Base-by-base conservation (phyloP, 1,140 invertebrate genomes). In the Agrilus planipennis region DNA sequence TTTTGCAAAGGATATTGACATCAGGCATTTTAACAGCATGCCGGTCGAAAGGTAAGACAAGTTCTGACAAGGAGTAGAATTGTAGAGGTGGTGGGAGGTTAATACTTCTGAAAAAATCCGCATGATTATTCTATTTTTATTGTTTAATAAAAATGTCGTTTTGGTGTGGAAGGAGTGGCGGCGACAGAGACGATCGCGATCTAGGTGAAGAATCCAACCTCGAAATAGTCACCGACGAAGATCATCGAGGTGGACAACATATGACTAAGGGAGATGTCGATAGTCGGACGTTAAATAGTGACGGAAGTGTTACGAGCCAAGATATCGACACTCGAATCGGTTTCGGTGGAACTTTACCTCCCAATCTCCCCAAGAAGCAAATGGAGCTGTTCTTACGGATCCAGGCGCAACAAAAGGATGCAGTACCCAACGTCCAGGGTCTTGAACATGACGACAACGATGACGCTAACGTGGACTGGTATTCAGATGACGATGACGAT, bases 401-500 rank as follows among this genome's bases (percentile, higher is more conserved):
- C 45, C 75, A 77, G 40, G 72, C 79, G 21, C 76, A 79, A 45
- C 77, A 82, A 47, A 62, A 73, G 40, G 66, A 72, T 31, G 55
- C 54, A 42, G 16, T 52, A 37, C 47, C 67, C 56, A 58, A 70
- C 62, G 58, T 58, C 55, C 41, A 66, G 17, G 14, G 37, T 16
- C n/a, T 19, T 11, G 18, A 31, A 12, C 6, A 36, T 9, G n/a
- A 23, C 25, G 72, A 72, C 18, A 69, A 70, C 20, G 65, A 70
- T 35, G 70, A 78, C 43, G 79, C 81, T 42, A 76, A 81, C 46
- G 80, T 81, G 45, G 76, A 82, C 53, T 84, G 81, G 80, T 84
- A 84, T 55, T 83, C 79, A 0, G 81, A 79, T 49, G 80, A 85
- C 35, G 78, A 82, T 44, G 78, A 82, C 28, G 52, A 54, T 18